Percentiles rank a stretch among this genome's conserved stretches.
phyloP scores from a whole-genome alignment of 2,888 invertebrate genomes.

The Arrhopalites spinosus region DNA sequence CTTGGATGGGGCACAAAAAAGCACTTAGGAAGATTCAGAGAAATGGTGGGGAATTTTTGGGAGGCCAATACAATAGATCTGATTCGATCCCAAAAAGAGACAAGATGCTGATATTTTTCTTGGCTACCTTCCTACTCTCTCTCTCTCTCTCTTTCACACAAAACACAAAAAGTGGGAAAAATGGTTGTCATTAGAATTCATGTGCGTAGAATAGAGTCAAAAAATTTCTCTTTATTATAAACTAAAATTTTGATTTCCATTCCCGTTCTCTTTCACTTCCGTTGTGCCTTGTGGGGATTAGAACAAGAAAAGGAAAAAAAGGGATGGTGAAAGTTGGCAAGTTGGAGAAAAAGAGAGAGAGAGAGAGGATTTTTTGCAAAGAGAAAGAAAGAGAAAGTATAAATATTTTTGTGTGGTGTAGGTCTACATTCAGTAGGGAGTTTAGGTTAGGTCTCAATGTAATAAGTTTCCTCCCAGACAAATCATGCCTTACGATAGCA shows the following conservation, averaged over 20 bases:
- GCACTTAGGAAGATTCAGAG: not conserved
- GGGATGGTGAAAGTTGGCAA: too few relatives aligned
- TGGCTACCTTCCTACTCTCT: too few relatives aligned
- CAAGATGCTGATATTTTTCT: not conserved
- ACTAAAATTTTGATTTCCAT: not conserved
- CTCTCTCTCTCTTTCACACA: too few relatives aligned
- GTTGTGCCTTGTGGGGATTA: not conserved
- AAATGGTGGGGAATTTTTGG: too few relatives aligned
- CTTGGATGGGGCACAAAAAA: too few relatives aligned
- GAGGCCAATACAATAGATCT: too few relatives aligned
- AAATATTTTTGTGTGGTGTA: not conserved
- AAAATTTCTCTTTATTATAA: not conserved
- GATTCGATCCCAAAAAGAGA: too few relatives aligned
- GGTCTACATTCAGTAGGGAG: too few relatives aligned
- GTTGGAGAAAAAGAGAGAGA: not conserved
- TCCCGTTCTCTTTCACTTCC: not conserved
- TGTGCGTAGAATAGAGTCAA: not conserved
- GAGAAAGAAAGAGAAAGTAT: not conserved
- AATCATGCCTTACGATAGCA: not conserved
- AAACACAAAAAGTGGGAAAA: too few relatives aligned
- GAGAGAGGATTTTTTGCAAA: not conserved
- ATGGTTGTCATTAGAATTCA: slow-evolving; percentile 7
- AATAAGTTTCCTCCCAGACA: slow-evolving; percentile 5
- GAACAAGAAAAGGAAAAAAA: not conserved
- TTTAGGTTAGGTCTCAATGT: too few relatives aligned